Evolutionary conservation across 2,888 invertebrate genomes (phyloP), one percentile per base, ranked within the genome.

Genomic region (Pheosia gnoma): DNA sequence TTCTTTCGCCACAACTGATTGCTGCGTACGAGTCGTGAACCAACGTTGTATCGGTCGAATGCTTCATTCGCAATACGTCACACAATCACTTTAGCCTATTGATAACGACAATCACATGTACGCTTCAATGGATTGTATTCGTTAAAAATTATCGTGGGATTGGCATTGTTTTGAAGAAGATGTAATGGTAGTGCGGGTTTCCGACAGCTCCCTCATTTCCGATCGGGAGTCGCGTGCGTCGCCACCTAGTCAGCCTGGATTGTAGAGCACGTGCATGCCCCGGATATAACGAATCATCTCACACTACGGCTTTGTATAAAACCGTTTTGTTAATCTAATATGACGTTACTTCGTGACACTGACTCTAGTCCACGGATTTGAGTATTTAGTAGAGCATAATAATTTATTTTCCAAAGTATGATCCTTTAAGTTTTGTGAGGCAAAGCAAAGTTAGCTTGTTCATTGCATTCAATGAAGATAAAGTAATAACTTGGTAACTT

Each of bases 1-100:
- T 83, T 90, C 88, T 87, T 88, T 87, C 79, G 84, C 83, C 76
- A 85, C 84, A 82, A 82, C 82, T 80, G 83, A 85, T 80, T 78
- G 75, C 72, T 82, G 82, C 83, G 83, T 79, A 78, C 72, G 79
- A 84, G 75, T 68, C 60, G 55, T 65, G 59, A 60, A 57, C 56
- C 41, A 11, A 41, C 41, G 41, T n/a, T 38, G 8, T 6, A 13
- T n/a, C 36, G 59, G 60, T 60, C 56, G 61, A 62, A 59, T 58
- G 61, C 47, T 60, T 58, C 53, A 55, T 47, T 58, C 13, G 43
- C 37, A 58, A 51, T 54, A 56, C 41, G 25, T 41, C 10, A 25
- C 56, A 13, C 13, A 25, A 39, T 56, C 25, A 41, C 5, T 6
- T 3, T 13, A 13, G 8, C 5, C 25, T 56, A 55, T 51, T 5